Conservation (phyloP, 2,888 invertebrate species). For the Aricia artaxerxes region DNA sequence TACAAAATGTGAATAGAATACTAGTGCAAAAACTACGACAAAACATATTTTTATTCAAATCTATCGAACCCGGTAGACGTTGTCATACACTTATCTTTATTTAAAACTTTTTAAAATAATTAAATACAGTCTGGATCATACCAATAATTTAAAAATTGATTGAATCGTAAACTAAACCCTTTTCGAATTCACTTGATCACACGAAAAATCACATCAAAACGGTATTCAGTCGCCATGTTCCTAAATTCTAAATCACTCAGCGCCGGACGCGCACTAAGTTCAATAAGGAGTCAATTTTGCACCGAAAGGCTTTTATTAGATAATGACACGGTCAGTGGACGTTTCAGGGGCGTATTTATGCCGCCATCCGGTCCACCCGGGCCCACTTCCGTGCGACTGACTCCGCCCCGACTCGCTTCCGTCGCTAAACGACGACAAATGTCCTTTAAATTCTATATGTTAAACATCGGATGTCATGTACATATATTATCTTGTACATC, state of each 20-base stretch:
- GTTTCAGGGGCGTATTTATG: constrained; percentile 33
- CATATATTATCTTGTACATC: constrained; percentile 23
- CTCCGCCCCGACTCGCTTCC: constrained; percentile 36
- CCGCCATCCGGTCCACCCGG: constrained; percentile 32
- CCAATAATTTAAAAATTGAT: too few relatives aligned
- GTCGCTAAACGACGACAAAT: constrained; percentile 37
- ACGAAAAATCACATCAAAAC: neutral
- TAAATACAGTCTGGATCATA: too few relatives aligned
- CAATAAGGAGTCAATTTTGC: constrained; percentile 18
- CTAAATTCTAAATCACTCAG: neutral
- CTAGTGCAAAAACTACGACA: neutral
- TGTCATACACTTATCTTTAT: too few relatives aligned
- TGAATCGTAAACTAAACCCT: too few relatives aligned
- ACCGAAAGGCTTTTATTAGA: constrained; percentile 32
- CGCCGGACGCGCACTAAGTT: neutral
- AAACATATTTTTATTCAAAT: too few relatives aligned
- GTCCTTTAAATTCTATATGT: constrained; percentile 34
- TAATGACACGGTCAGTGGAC: constrained; percentile 36
- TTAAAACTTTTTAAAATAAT: too few relatives aligned
- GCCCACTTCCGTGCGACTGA: constrained; percentile 37
- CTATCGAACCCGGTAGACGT: too few relatives aligned
- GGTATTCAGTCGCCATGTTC: neutral
- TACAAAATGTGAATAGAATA: neutral
- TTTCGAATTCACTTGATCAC: neutral
- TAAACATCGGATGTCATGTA: constrained; percentile 33